Evolutionary conservation across 2,797 vertebrate genomes (phyloP), one percentile per base, ranked within the genome.

Genomic region (Poecilia wingei): DNA sequence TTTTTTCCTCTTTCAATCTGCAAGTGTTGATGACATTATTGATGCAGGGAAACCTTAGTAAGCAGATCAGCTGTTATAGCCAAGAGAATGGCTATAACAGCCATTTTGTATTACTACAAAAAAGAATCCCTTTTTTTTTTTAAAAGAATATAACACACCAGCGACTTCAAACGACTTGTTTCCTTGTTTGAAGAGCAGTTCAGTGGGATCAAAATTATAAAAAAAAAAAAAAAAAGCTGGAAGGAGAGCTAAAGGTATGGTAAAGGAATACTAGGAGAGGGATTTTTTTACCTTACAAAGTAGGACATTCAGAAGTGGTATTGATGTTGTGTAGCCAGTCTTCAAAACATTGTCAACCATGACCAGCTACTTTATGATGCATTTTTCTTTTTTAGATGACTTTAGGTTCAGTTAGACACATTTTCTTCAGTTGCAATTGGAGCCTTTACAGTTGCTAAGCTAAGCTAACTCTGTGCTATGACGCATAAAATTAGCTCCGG

Each of bases 21-120:
- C 33, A 74, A 47, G 0, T 61, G 72, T 20, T 13, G 70, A 77
- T 74, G 12, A 33, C 2, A 70, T 61, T 25, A 46, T 31, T 72
- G 79, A 39, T 0, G 3, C 12, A 28, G n/a, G 41, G 39, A 72
- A 31, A 72, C 74, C 18, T 59, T 33, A 22, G n/a, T 6, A 41
- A 49, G 46, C 1, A 73, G 78, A 72, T 82, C 79, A 84, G 64
- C 33, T 76, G 77, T 13, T 14, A 41, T 6, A 13, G 6, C 0
- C 20, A 0, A 4, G 2, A 5, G 77, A 22, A 47, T 36, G 36
- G 36, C 6, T 41, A 41, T 7, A 41, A 41, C 39, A 41, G 39
- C 39, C 39, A 41, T 41, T 49, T 33, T 33, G 18, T 18, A 18
- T 2, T 14, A n/a, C 31, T 53, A 57, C 3, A 28, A 12, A 10